Percentiles rank a stretch among this genome's conserved stretches.
Conservation (phyloP, 2,797 vertebrate genomes). For the Orestias chungarensis region DNA sequence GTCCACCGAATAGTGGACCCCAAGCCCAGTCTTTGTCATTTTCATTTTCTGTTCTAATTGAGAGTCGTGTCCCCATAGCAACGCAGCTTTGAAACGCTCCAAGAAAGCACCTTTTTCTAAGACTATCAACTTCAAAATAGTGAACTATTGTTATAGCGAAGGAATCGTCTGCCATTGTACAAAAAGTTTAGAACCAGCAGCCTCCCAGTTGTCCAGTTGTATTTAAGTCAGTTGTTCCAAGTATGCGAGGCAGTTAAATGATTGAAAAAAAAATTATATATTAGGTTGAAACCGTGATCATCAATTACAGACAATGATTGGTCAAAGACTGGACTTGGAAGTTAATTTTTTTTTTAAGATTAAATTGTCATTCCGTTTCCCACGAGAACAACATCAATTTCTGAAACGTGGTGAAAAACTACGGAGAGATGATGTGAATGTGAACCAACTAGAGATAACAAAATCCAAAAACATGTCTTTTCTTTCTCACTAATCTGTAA, state of each 20-base stretch:
- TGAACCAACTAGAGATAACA: too few relatives aligned
- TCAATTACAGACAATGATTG: neutral
- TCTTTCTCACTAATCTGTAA: too few relatives aligned
- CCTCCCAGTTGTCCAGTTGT: neutral
- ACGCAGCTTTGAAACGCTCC: conserved; percentile 58
- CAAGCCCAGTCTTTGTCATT: conserved; percentile 72
- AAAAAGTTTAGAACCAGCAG: neutral
- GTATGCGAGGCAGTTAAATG: neutral
- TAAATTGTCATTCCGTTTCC: too few relatives aligned
- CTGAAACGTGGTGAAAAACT: neutral
- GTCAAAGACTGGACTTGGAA: neutral
- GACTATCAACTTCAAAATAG: conserved; percentile 30
- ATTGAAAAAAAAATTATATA: neutral
- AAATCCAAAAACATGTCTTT: too few relatives aligned
- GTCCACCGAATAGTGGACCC: conserved; percentile 51
- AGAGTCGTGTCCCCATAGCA: conserved; percentile 72
- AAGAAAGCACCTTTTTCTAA: conserved; percentile 49
- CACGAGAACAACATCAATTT: too few relatives aligned
- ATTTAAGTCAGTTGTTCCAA: neutral
- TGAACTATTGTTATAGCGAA: conserved; percentile 37
- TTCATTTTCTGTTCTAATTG: conserved; percentile 41
- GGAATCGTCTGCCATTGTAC: conserved; percentile 27
- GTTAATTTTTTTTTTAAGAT: too few relatives aligned
- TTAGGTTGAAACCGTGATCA: neutral
- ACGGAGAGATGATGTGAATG: too few relatives aligned